Base-by-base conservation (phyloP, 2,113 vertebrate species). In the Sigmodon hispidus region DNA sequence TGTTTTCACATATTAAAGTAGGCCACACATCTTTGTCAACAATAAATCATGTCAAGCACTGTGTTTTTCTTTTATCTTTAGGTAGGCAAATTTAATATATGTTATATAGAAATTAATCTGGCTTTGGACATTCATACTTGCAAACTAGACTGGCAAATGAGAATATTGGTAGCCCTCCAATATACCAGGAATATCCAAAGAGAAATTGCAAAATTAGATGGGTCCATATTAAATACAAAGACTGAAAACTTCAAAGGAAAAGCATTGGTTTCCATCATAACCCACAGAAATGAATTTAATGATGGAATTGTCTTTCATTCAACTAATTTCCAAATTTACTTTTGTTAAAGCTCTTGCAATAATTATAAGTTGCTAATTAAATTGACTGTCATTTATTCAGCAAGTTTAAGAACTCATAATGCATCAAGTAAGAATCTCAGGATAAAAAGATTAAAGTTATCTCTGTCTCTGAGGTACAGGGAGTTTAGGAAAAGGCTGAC, bases 61-160 rank as follows among this genome's bases (percentile, higher is more conserved):
- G 65, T 93, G 84, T 87, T 93, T 95, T 94, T 69, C 95, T 96
- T 96, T 96, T 81, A 97, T 93, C 80, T 96, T 97, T 94, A 93
- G 85, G 45, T 92, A 85, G 76, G 70, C 85, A 95, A 97, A 96
- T 90, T 61, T 87, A 95, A 91, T 96, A 29, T 69, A 79, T 48
- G 59, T 72, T 79, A 83, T 83, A 52, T 63, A 61, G 76, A 93
- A 96, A 96, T 96, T 93, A 96, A 81, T 73, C 94, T 94, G 84
- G 40, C 90, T 96, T 90, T 96, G 92, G 97, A 93, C 95, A 93
- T 48, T 96, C 90, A 81, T 59, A 86, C 43, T 95, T 96, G 81
- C 93, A 95, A 98, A 93, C 70, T 92, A 81, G 76, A 79, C 21
- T 95, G 85, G 67, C 48, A 96, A 97, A 96, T 3, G 13, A 96